Evolutionary conservation across 2,888 invertebrate species (phyloP).

Genomic region (Dicyrtoma fusca): DNA sequence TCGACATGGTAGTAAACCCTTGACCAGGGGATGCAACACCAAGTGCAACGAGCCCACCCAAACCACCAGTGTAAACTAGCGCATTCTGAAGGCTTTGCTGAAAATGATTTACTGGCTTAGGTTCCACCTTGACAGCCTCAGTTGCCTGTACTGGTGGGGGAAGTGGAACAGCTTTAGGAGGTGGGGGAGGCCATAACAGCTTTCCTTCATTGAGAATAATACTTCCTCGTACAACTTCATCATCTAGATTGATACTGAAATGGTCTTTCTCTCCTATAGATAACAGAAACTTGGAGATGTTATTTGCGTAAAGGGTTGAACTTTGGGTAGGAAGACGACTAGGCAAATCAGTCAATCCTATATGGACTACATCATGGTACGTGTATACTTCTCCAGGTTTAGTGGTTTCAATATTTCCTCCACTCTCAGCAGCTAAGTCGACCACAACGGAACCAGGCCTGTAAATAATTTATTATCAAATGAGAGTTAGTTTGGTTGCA

Average conservation of each 20-base stretch:
- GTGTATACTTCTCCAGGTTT: slow-evolving; percentile 74
- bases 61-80: slow-evolving; percentile 71
- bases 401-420: slow-evolving; percentile 83
- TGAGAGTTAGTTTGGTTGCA: not conserved
- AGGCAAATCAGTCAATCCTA: slow-evolving; percentile 83
- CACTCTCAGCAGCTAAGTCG: slow-evolving; percentile 85
- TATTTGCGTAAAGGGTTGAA: slow-evolving; percentile 86
- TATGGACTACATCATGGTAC: slow-evolving; percentile 79
- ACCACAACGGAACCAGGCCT: slow-evolving; percentile 83
- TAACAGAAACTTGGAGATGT: slow-evolving; percentile 82
- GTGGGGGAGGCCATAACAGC: slow-evolving; percentile 76
- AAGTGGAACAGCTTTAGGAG: slow-evolving; percentile 63
- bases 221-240: slow-evolving; percentile 84
- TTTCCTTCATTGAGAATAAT: slow-evolving; percentile 76
- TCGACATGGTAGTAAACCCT: slow-evolving; percentile 83
- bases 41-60: slow-evolving; percentile 71
- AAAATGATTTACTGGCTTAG: slow-evolving; percentile 69
- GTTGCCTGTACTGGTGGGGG: slow-evolving; percentile 61
- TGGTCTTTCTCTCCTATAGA: slow-evolving; percentile 79
- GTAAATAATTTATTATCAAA: not conserved
- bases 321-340: slow-evolving; percentile 83
- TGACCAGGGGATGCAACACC: slow-evolving; percentile 79
- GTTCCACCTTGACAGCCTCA: slow-evolving; percentile 60
- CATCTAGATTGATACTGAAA: slow-evolving; percentile 77
- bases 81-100: slow-evolving; percentile 71